These are phyloP conservation scores for Nyctereutes procyonoides DNA, from an alignment of 2,113 vertebrate genomes.

Conservation along the genomic window DNA sequence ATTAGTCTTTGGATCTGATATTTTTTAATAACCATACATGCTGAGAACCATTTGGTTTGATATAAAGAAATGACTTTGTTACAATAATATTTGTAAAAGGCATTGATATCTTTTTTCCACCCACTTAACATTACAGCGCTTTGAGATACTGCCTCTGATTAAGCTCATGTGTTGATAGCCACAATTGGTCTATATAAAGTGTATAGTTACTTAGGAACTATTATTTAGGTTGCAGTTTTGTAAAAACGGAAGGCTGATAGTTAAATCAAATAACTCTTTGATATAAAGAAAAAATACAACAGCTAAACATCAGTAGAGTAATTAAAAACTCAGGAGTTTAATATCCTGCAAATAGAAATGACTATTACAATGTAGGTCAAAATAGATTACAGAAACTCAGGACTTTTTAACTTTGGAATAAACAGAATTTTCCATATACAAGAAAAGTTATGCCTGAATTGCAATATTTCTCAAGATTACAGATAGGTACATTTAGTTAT, in stretches of 20 bases:
- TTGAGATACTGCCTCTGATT: conserved; percentile 75
- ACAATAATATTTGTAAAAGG: not conserved
- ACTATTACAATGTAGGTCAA: conserved; percentile 1
- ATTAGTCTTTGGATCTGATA: not conserved
- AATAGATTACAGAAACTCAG: not conserved
- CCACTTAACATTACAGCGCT: not conserved
- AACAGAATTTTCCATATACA: not conserved
- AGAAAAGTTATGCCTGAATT: not conserved
- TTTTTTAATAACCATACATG: conserved; percentile 41
- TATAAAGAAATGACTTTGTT: conserved; percentile 3
- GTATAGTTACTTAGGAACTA: not conserved
- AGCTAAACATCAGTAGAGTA: not conserved
- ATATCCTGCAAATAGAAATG: not conserved
- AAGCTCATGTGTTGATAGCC: conserved; percentile 25
- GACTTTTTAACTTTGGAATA: not conserved
- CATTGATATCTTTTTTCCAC: conserved; percentile 50
- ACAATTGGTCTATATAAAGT: not conserved
- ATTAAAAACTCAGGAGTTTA: not conserved
- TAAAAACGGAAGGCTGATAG: not conserved
- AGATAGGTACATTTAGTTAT: not conserved
- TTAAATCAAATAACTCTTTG: conserved; percentile 45
- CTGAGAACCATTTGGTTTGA: conserved; percentile 19
- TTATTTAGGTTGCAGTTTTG: not conserved
- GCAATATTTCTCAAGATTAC: not conserved
- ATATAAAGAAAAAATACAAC: conserved; percentile 23